Base-by-base conservation (phyloP, 2,888 invertebrate species). In the Gandaritis pyraliata region DNA sequence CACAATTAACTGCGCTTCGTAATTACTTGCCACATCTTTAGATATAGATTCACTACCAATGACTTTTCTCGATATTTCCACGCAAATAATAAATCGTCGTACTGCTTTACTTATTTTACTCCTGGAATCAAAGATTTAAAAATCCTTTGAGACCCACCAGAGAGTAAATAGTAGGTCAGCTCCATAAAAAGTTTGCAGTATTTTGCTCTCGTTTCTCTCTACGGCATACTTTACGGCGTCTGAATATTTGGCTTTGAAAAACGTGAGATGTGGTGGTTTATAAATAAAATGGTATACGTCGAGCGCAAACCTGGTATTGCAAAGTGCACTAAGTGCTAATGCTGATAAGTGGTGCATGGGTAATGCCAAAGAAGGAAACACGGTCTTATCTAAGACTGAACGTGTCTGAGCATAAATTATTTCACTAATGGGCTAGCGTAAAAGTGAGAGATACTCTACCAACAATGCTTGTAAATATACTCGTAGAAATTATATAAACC, bases 81-180 rank as follows among this genome's bases (percentile, higher is more conserved):
- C 18, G 47, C 41, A 48, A 50, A 58, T 16, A 47, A 50, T 63
- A 53, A n/a, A n/a, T n/a, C n/a, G n/a, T 45, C 16, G 38, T n/a
- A 33, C 43, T 30, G 45, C 38, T 23, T 56, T 59, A 52, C 56
- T 49, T 53, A 49, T 56, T 63, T 49, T 30, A 51, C 45, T 51
- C 30, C 61, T 56, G 33, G 11, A 59, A 47, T 47, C 45, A 49
- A 59, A 64, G 54, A 59, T 57, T 54, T 43, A 50, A 65, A 64
- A 64, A 57, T 55, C 65, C 60, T 68, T 68, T 65, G 63, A 54
- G 59, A 48, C 43, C 51, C 61, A 58, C 45, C 45, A 51, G 63
- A 65, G 68, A 61, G 63, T 61, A 54, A 64, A 65, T 65, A 65
- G 38, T 61, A 65, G 61, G 68, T 65, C 65, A 65, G 59, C 61